Evolutionary conservation across 2,113 vertebrate species (phyloP), one percentile per base, ranked within the genome.

Genomic region (Pogonocichla stellata): DNA sequence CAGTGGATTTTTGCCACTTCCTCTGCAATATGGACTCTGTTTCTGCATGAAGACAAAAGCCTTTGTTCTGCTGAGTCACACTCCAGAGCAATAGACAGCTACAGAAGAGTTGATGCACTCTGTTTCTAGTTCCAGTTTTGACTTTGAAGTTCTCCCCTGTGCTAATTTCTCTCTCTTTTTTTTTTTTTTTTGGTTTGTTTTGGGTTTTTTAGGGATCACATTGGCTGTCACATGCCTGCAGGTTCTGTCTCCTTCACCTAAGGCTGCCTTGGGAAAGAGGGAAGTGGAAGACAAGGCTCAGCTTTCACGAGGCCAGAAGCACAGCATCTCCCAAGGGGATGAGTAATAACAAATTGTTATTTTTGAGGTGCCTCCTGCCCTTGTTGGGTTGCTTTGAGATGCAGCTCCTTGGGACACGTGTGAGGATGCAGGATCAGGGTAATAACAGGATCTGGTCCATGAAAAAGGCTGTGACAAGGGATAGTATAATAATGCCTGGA

Each of bases 61-160:
- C 31, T 88, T 73, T 87, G 43, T 86, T 88, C 77, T 95, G 90
- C 95, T 86, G 90, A 94, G 51, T 96, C 92, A 90, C 47, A 1
- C 56, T 86, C 43, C 45, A 87, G 78, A 72, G 40, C 69, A 83
- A 31, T 4, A 90, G 51, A 4, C 43, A 73, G 78, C 61, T 73
- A 34, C 43, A 51, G 28, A 36, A 56, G 64, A 60, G 19, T 38
- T 25, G 34, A 22, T 70, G 23, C 1, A 0, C 58, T 84, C 67
- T 17, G 31, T 28, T 90, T 86, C 64, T 36, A 13, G 12, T 93
- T 96, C 91, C 77, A 85, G 19, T 88, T 96, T 74, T 87, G 73
- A 54, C 81, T 88, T 72, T 74, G 82, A 92, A 82, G 72, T 61
- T 86, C 73, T 87, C 73, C 47, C n/a, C 54, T 66, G 23, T 67